Conservation (phyloP, 2,888 invertebrate genomes). For the Resseliella maxima region DNA sequence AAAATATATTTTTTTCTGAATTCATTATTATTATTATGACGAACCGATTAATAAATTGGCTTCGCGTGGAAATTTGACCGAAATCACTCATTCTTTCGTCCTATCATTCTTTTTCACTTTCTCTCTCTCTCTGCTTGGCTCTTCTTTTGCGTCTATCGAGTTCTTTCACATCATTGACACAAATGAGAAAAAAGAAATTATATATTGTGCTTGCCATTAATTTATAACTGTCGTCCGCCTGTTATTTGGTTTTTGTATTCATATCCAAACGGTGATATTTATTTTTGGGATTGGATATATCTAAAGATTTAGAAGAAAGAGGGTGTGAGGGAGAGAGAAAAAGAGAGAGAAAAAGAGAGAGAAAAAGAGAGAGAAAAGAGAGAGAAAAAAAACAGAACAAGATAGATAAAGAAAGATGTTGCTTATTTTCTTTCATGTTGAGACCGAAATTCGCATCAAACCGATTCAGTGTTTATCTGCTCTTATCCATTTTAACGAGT, state of each 20-base stretch:
- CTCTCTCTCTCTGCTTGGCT: too few relatives aligned
- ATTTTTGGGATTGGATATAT: constrained; percentile 3
- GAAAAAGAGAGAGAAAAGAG: too few relatives aligned
- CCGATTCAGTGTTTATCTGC: not conserved
- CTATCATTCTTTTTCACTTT: too few relatives aligned
- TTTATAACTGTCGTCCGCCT: not conserved
- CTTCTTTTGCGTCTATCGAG: too few relatives aligned
- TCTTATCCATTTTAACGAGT: too few relatives aligned
- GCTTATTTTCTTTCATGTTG: constrained; percentile 4
- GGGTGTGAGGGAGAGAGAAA: too few relatives aligned
- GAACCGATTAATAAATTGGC: constrained; percentile 14
- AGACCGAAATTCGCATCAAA: not conserved
- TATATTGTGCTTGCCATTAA: not conserved
- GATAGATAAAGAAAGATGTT: not conserved
- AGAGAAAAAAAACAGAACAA: too few relatives aligned
- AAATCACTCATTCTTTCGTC: too few relatives aligned
- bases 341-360: too few relatives aligned
- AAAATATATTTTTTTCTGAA: not conserved
- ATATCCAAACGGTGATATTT: constrained; percentile 1
- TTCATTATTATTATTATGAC: not conserved
- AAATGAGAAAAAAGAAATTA: not conserved
- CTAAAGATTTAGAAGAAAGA: not conserved
- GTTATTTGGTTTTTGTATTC: not conserved
- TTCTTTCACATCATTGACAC: too few relatives aligned
- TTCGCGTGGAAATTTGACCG: not conserved